phyloP scores from a whole-genome alignment of 2,888 invertebrate species.

The Drosophila anomelani region DNA sequence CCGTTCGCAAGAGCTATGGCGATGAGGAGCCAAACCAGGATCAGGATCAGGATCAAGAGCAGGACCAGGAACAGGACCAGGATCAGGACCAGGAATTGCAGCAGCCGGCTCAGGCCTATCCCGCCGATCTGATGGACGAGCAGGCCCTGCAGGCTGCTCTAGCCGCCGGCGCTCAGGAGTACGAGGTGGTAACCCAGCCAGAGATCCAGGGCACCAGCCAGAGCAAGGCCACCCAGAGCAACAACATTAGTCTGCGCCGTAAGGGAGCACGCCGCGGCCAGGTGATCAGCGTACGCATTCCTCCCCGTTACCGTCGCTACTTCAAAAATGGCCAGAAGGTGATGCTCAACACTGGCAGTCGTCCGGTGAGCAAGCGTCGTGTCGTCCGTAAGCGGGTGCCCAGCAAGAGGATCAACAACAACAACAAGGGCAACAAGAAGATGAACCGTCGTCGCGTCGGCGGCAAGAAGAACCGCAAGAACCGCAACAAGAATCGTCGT shows the following conservation, averaged over 20 bases:
- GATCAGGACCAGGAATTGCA: slow-evolving; percentile 23
- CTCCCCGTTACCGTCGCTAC: slow-evolving; percentile 77
- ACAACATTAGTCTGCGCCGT: slow-evolving; percentile 68
- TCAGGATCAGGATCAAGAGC: slow-evolving; percentile 18
- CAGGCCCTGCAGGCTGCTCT: slow-evolving; percentile 66
- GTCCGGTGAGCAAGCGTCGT: slow-evolving; percentile 63
- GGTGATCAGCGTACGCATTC: slow-evolving; percentile 76
- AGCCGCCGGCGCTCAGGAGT: slow-evolving; percentile 73
- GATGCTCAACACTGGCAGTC: slow-evolving; percentile 70
- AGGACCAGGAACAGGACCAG: slow-evolving; percentile 38
- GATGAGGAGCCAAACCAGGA: background rate
- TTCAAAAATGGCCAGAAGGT: slow-evolving; percentile 82
- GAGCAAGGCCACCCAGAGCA: slow-evolving; percentile 65
- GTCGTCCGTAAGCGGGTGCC: slow-evolving; percentile 65
- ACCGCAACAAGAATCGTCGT: slow-evolving; percentile 60
- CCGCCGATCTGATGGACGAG: slow-evolving; percentile 66
- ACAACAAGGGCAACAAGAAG: slow-evolving; percentile 17
- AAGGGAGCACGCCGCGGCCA: slow-evolving; percentile 71
- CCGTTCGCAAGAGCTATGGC: slow-evolving; percentile 14
- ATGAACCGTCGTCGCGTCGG: slow-evolving; percentile 62
- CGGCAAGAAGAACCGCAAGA: slow-evolving; percentile 66
- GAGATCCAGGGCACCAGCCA: slow-evolving; percentile 61
- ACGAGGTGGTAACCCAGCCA: slow-evolving; percentile 70
- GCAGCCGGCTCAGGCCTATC: slow-evolving; percentile 30
- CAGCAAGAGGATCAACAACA: slow-evolving; percentile 48